Conservation (phyloP, 2,113 vertebrate species). For the Panthera leo region DNA sequence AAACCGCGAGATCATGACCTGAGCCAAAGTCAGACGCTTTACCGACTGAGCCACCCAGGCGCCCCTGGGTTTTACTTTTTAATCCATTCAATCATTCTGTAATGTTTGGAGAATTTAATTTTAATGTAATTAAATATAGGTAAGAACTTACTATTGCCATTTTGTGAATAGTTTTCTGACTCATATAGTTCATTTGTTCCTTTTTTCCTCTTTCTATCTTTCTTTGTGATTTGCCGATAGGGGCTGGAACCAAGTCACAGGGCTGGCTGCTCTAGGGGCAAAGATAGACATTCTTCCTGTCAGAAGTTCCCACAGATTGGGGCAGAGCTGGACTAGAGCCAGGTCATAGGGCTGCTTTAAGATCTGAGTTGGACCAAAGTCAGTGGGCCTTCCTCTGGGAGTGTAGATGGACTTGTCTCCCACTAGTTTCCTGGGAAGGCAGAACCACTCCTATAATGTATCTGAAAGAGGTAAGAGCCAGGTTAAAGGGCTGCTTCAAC, state of each 20-base stretch:
- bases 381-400: background rate
- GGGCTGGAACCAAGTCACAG: background rate
- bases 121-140: background rate
- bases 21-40: too few relatives aligned
- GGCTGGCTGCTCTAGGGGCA: background rate
- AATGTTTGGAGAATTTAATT: background rate
- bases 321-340: background rate
- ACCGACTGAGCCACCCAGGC: too few relatives aligned
- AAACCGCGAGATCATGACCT: too few relatives aligned
- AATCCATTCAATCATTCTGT: background rate
- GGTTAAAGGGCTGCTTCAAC: background rate
- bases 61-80: background rate
- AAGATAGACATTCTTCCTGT: background rate
- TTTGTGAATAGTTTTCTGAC: background rate
- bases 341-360: background rate
- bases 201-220: background rate
- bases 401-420: background rate
- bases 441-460: background rate
- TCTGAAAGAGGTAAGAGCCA: background rate
- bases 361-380: background rate
- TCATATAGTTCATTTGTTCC: background rate
- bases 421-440: background rate
- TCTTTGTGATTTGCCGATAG: background rate
- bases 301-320: background rate
- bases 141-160: background rate